Evolutionary conservation across 2,113 vertebrate genomes (phyloP).

Genomic region (Macrotus californicus): DNA sequence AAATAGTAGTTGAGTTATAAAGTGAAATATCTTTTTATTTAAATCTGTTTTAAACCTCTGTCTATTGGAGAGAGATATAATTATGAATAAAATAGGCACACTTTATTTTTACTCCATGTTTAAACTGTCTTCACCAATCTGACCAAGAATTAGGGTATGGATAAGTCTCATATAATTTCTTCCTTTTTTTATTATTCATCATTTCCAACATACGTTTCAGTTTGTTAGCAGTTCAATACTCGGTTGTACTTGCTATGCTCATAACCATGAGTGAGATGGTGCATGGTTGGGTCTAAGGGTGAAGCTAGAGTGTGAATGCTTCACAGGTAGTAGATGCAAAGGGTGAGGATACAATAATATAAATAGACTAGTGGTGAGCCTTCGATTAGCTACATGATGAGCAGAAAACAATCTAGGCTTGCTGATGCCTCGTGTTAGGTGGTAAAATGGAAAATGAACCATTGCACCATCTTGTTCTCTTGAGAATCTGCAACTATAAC

Average conservation of each 20-base stretch:
- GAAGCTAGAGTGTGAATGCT: neutral
- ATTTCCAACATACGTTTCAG: neutral
- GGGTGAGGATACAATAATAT: neutral
- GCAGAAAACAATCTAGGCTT: neutral
- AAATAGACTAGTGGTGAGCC: neutral
- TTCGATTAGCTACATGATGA: neutral
- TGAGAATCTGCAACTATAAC: neutral
- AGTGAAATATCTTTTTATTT: neutral
- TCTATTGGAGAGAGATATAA: neutral
- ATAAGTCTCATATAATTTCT: neutral
- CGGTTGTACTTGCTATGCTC: neutral
- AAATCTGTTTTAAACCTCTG: neutral
- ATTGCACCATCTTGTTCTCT: neutral
- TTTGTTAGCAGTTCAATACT: neutral
- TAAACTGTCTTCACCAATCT: neutral
- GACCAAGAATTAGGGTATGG: neutral
- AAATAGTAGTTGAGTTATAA: neutral
- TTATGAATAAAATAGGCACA: neutral
- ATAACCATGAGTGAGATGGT: neutral
- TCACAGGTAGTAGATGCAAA: neutral
- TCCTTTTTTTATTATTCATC: neutral
- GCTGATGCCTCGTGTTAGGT: neutral
- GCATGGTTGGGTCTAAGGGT: accelerated
- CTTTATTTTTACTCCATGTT: neutral
- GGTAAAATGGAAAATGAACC: neutral